Base-by-base conservation (phyloP, 2,797 vertebrate genomes). In the Apodemus agrarius region DNA sequence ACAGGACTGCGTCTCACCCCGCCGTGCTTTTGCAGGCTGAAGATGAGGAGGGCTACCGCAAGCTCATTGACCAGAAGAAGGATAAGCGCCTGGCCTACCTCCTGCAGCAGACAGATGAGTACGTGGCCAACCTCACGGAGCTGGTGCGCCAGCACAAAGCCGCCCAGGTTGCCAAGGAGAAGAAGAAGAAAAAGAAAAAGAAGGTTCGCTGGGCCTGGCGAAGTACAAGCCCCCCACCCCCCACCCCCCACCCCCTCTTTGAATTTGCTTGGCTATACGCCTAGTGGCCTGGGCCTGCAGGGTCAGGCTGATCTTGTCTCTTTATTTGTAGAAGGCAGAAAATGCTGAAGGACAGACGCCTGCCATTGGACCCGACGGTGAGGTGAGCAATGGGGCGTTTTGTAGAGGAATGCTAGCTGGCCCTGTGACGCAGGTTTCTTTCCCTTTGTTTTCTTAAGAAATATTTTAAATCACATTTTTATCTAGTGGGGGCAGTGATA, bases 61-160 rank as follows among this genome's bases (percentile, higher is more conserved):
- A 99, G 94, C 99, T 99, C 5, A 99, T 99, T 0, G 99, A 99
- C 96, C 99, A 99, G 98, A 99, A 99, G 99, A 99, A 99, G 98
- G 99, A 99, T 98, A 99, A 99, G 98, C 99, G 99, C 21, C 97
- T 99, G 98, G 99, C 99, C 29, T 99, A 99, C 98, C 97, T 99
- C 96, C 98, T 99, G 96, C 99, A 99, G 98, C 99, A 99, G 99
- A 99, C 99, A 0, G 99, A 99, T 0, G 99, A 99, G 98, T 99
- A 99, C 0, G 99, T 99, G 94, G 99, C 99, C 89, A 99, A 99
- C 98, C 99, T 99, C 94, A 99, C 99, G 0, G 99, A 99, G 97
- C 98, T 99, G 84, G 99, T 99, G 92, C 98, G 99, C 8, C 99
- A 99, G 22, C 99, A 99, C 98, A 99, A 99, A 98, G 99, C 99